Evolutionary conservation across 2,888 invertebrate genomes (phyloP).

Genomic region (Plagodis dolabraria): DNA sequence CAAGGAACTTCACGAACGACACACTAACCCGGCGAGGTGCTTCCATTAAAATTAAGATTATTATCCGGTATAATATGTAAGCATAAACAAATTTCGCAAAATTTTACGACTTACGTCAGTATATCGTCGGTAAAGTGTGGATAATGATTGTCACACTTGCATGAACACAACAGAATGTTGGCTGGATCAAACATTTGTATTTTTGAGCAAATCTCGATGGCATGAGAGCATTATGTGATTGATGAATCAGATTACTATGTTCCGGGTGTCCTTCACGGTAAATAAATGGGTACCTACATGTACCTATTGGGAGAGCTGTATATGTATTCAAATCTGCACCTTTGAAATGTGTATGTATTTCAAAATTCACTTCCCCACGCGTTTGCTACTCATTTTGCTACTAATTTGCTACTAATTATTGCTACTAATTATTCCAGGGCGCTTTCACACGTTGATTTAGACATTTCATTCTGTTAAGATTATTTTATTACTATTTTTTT

Average conservation of each 20-base stretch:
- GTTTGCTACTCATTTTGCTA: too few species aligned
- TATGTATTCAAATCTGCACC: too few species aligned
- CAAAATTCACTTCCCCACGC: too few species aligned
- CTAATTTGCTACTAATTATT: too few species aligned
- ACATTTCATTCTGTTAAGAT: too few species aligned
- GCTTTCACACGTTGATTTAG: too few species aligned
- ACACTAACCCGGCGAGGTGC: slow-evolving; percentile 15
- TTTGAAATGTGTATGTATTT: too few species aligned
- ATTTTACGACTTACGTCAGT: slow-evolving; percentile 22
- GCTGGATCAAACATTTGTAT: slow-evolving; percentile 13
- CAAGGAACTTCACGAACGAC: slow-evolving; percentile 19
- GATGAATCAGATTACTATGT: slow-evolving; percentile 10
- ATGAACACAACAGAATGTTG: slow-evolving; percentile 59
- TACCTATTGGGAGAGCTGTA: too few species aligned
- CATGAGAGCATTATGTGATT: background rate
- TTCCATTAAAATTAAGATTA: slow-evolving; percentile 17
- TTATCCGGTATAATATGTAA: slow-evolving; percentile 10
- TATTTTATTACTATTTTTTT: too few species aligned
- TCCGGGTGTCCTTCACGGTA: slow-evolving; percentile 6
- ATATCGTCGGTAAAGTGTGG: slow-evolving; percentile 29
- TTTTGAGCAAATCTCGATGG: slow-evolving; percentile 9
- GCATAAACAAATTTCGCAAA: slow-evolving; percentile 7
- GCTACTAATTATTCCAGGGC: too few species aligned
- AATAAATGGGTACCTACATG: too few species aligned
- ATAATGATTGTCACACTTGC: slow-evolving; percentile 58